Conservation (phyloP, 2,113 vertebrate species). For the Siniperca knerii region DNA sequence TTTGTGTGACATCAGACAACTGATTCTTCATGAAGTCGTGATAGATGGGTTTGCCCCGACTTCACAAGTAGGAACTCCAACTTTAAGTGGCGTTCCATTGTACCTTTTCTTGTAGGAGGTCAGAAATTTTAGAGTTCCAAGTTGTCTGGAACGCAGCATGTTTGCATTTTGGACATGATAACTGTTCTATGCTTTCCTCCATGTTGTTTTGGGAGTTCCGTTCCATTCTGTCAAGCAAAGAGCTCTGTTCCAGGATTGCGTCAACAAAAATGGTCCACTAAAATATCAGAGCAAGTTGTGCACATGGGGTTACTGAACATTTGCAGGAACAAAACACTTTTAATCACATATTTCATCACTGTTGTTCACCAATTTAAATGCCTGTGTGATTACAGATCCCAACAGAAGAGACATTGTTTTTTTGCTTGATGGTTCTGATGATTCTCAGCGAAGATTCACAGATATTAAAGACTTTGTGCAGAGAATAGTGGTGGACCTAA, state of each 20-base stretch:
- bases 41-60: no score
- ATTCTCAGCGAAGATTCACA: conserved; percentile 75
- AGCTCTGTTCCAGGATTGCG: neutral
- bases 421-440: conserved; percentile 86
- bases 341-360: neutral
- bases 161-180: neutral
- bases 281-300: neutral
- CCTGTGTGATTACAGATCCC: conserved; percentile 74
- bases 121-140: no score
- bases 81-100: no score
- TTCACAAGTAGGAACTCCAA: no score
- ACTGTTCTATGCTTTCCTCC: neutral
- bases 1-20: no score
- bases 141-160: no score
- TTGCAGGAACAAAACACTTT: conserved; percentile 9
- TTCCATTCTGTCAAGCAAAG: no score
- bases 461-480: conserved; percentile 81
- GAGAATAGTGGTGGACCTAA: conserved; percentile 73
- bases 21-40: no score
- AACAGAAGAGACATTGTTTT: conserved; percentile 83
- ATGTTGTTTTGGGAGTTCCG: neutral
- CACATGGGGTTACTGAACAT: neutral
- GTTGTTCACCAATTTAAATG: conserved; percentile 46
- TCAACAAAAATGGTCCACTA: neutral
- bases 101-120: no score